phyloP scores from a whole-genome alignment of 2,888 invertebrate species.

The Nymphalis c-album region DNA sequence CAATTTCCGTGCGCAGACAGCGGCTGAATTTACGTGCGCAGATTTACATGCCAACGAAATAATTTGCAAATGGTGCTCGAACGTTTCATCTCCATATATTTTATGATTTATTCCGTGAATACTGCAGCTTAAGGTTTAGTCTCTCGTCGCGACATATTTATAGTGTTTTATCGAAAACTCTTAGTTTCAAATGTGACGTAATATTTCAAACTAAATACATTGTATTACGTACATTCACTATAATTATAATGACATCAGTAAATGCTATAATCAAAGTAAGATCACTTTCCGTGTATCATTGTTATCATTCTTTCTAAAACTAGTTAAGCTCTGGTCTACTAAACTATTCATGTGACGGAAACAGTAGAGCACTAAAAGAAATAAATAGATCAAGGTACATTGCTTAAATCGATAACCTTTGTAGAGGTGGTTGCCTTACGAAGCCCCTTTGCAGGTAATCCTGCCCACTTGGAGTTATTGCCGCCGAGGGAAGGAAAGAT shows the following conservation, averaged over 20 bases:
- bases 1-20: slow-evolving; percentile 80
- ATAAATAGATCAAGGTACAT: slow-evolving; percentile 61
- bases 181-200: neutral
- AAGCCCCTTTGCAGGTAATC: slow-evolving; percentile 80
- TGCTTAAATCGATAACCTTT: slow-evolving; percentile 79
- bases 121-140: slow-evolving; percentile 31
- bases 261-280: too few species aligned
- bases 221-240: too few species aligned
- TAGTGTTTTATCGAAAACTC: neutral
- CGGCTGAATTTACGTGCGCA: slow-evolving; percentile 76
- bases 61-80: slow-evolving; percentile 73
- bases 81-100: slow-evolving; percentile 67
- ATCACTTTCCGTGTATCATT: too few species aligned
- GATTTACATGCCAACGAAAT: slow-evolving; percentile 78
- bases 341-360: neutral
- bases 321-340: too few species aligned
- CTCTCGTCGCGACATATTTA: slow-evolving; percentile 16
- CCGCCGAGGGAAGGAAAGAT: slow-evolving; percentile 81
- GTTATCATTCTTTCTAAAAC: too few species aligned
- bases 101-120: slow-evolving; percentile 53
- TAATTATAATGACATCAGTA: too few species aligned
- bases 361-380: slow-evolving; percentile 39
- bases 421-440: slow-evolving; percentile 76
- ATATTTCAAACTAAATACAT: slow-evolving; percentile 7
- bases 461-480: slow-evolving; percentile 82